These are phyloP conservation scores for Megaleporinus macrocephalus DNA, from an alignment of 2,113 vertebrate genomes.

Conservation along the genomic window DNA sequence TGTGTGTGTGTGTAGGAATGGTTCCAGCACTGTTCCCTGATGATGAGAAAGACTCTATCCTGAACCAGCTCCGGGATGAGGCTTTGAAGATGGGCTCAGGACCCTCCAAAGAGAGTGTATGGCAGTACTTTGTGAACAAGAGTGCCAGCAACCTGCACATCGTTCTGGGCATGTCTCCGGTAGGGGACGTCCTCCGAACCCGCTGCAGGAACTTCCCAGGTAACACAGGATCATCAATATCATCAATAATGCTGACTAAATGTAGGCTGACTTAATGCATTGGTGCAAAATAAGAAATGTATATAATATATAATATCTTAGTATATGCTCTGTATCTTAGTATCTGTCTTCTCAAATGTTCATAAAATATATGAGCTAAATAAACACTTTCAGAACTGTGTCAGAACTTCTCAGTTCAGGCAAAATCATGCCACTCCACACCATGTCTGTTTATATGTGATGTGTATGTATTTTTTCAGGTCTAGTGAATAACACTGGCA, in stretches of 20 bases:
- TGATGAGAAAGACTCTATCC: conserved; percentile 88
- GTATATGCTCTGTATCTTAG: no score
- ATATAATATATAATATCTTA: no score
- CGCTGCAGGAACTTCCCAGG: conserved; percentile 97
- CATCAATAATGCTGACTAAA: no score
- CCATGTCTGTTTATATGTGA: no score
- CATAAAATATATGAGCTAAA: no score
- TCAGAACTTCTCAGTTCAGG: no score
- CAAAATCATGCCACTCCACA: no score
- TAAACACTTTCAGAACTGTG: no score
- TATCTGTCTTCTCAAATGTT: no score
- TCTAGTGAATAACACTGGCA: conserved; percentile 95
- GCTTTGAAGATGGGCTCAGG: conserved; percentile 80
- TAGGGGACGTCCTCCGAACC: conserved; percentile 87
- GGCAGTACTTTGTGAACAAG: conserved; percentile 94
- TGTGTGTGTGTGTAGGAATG: conserved; percentile 78
- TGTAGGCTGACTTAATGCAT: no score
- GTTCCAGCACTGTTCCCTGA: conserved; percentile 93
- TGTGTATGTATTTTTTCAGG: conserved; percentile 71
- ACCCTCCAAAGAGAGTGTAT: conserved; percentile 88
- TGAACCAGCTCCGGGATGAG: conserved; percentile 85
- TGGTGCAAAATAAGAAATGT: no score
- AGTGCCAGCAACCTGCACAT: conserved; percentile 92
- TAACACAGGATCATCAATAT: conserved; percentile 49
- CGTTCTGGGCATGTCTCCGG: conserved; percentile 93